Evolutionary conservation across 2,113 vertebrate species (phyloP).

Genomic region (Crotalus viridis): DNA sequence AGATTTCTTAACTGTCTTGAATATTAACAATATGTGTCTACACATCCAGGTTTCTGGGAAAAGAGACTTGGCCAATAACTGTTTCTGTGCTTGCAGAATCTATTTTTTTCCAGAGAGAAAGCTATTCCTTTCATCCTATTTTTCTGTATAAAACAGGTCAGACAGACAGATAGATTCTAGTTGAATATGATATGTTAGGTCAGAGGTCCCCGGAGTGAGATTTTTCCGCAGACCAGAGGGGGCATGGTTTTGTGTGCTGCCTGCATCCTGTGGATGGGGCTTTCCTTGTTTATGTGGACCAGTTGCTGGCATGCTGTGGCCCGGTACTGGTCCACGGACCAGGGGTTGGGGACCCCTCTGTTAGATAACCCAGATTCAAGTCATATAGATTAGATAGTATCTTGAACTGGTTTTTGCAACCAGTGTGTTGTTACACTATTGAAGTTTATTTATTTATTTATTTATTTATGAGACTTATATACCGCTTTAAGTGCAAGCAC

Average conservation of each 20-base stretch:
- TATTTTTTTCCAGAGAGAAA: rapidly evolving
- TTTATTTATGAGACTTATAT: too few relatives aligned
- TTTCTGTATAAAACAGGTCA: not conserved
- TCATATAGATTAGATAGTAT: not conserved
- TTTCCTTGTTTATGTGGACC: too few relatives aligned
- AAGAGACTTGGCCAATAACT: not conserved
- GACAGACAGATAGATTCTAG: not conserved
- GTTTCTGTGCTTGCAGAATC: not conserved
- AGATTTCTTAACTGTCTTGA: not conserved
- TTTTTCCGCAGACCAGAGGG: too few relatives aligned
- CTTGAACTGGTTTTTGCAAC: not conserved
- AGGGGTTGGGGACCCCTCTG: too few relatives aligned
- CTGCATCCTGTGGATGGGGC: too few relatives aligned
- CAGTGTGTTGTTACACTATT: not conserved
- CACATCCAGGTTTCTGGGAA: not conserved
- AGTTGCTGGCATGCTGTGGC: too few relatives aligned
- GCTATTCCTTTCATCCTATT: not conserved
- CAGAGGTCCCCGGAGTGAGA: too few relatives aligned
- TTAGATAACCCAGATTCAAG: not conserved
- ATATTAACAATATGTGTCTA: not conserved
- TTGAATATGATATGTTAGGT: not conserved
- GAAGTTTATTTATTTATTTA: too few relatives aligned
- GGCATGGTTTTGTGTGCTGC: too few relatives aligned
- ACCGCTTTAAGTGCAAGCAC: too few relatives aligned
- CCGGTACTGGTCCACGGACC: too few relatives aligned